A percentile compares a stretch with the other conserved stretches of the same genome.
These are phyloP conservation scores for Sebastiscus albofasciatus DNA, from an alignment of 2,797 vertebrate species.

Conservation along the genomic window DNA sequence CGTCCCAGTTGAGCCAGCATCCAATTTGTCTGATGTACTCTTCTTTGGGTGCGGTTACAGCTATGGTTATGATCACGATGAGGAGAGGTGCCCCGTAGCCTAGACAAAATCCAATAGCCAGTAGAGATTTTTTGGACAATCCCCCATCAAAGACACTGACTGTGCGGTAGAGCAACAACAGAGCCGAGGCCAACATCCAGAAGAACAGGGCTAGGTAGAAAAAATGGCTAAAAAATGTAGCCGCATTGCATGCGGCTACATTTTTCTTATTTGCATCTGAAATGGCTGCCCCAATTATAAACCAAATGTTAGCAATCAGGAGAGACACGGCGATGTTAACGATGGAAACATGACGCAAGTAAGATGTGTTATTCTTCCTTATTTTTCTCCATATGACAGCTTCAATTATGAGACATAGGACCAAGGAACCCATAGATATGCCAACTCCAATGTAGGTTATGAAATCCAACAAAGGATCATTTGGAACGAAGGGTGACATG, in stretches of 20 bases:
- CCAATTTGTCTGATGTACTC: constrained; percentile 69
- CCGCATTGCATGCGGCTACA: constrained; percentile 75
- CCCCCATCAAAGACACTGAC: constrained; percentile 86
- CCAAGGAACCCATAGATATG: constrained; percentile 87
- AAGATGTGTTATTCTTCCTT: constrained; percentile 86
- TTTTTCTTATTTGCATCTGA: not conserved
- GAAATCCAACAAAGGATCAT: constrained; percentile 31
- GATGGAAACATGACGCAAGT: constrained; percentile 89
- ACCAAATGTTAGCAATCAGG: constrained; percentile 90
- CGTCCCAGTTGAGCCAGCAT: constrained; percentile 90
- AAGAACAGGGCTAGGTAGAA: constrained; percentile 94
- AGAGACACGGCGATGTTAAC: constrained; percentile 90
- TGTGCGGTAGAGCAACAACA: constrained; percentile 89
- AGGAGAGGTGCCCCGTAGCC: constrained; percentile 89
- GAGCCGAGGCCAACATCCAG: constrained; percentile 92
- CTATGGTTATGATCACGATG: constrained; percentile 87
- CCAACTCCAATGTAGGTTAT: constrained; percentile 88
- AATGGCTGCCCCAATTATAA: constrained; percentile 83
- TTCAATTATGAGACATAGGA: constrained; percentile 89
- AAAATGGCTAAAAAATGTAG: constrained; percentile 91
- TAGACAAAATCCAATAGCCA: constrained; percentile 84
- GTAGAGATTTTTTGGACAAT: constrained; percentile 82
- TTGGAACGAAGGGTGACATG: constrained; percentile 81
- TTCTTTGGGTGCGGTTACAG: constrained; percentile 81
- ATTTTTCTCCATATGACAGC: constrained; percentile 87